A percentile compares a stretch with the other conserved stretches of the same genome.
These are phyloP conservation scores for Oligia latruncula DNA, from an alignment of 2,888 invertebrate genomes.

Conservation along the genomic window DNA sequence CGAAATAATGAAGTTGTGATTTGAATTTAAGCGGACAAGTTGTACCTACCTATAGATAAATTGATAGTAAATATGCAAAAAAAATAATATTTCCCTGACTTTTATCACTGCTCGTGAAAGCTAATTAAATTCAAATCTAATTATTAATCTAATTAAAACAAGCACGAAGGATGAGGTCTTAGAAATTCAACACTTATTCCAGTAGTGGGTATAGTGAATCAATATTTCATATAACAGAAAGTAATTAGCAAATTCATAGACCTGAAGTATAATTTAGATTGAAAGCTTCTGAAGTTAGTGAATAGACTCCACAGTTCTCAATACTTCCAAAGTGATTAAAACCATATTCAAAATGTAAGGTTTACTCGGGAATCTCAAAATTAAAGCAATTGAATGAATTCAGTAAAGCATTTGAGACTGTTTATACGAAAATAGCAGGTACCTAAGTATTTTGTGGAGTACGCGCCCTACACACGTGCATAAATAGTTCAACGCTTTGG, in stretches of 20 bases:
- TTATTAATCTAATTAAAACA: too few species aligned
- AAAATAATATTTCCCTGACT: neutral
- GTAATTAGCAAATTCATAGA: constrained; percentile 35
- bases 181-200: neutral
- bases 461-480: constrained; percentile 1
- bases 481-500: constrained; percentile 39
- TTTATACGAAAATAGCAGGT: constrained; percentile 12
- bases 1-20: neutral
- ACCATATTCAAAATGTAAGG: constrained; percentile 11
- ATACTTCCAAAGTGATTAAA: constrained; percentile 37
- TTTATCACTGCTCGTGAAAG: neutral
- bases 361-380: constrained; percentile 5
- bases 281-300: constrained; percentile 34
- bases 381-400: constrained; percentile 35
- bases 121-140: neutral
- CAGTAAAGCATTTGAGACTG: constrained; percentile 25
- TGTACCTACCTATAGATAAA: neutral
- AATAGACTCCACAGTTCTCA: constrained; percentile 11
- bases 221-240: neutral
- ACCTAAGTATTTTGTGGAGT: constrained; percentile 18
- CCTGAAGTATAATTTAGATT: constrained; percentile 11
- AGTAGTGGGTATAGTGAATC: too few species aligned
- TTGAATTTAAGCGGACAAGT: neutral
- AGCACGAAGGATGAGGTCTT: neutral
- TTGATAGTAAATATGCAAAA: neutral